Base-by-base conservation (phyloP, 2,113 vertebrate species). In the Nannobrachium achirus region DNA sequence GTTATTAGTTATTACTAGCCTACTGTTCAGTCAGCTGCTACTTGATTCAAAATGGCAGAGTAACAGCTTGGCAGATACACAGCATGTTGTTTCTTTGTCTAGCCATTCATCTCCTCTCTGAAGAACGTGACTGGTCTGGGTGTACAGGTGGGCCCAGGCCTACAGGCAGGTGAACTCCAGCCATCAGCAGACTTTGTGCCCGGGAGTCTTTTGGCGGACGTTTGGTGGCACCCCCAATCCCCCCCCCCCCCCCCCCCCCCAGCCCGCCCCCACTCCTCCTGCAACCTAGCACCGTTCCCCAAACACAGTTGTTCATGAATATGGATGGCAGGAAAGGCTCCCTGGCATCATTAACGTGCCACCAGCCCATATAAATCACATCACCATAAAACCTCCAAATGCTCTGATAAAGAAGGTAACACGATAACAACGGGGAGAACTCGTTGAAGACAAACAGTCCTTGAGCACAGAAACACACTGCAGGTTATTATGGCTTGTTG, bases 231-330 rank as follows among this genome's bases (percentile, higher is more conserved):
- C 18, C 5, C 52, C 56, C 40, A n/a, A n/a, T n/a, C n/a, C n/a
- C n/a, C n/a, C 39, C 18, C 16, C 33, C 52, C 56, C 40, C 50
- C 48, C 76, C 65, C 69, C 73, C 65, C 84, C 85, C 56, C 79
- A 66, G 66, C 69, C 63, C 66, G 63, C 73, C 71, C 63, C 79
- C 59, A 67, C 86, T 58, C 79, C 70, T 70, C 69, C 65, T 68
- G 65, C 73, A 71, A 63, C 81, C 59, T 69, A 41, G 82, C 25
- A 33, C 74, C 62, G 73, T 79, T 85, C 84, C 87, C 81, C 78
- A 82, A 78, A 89, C 91, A 91, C 92, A 93, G 91, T 92, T 92
- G 92, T 92, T 93, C 91, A 92, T 93, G 92, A 92, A 93, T 93
- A 93, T 93, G 89, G 86, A 93, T 93, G 72, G 20, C 75, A 83